Evolutionary conservation across 2,888 invertebrate genomes (phyloP), one percentile per base, ranked within the genome.

Genomic region (Slavum lentiscoides): DNA sequence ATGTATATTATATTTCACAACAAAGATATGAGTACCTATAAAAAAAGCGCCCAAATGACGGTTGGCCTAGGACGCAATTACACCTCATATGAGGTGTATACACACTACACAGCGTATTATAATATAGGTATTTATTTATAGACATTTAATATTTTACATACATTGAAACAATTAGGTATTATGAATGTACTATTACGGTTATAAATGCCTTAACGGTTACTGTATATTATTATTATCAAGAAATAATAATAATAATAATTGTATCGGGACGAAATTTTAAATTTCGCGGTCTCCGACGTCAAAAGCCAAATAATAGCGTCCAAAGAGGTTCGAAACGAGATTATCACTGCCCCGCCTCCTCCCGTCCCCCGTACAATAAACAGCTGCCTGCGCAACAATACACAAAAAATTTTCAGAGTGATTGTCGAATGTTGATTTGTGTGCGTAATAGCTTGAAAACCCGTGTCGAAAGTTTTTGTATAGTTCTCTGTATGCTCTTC

Each of bases 361-460:
- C 62, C 72, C 64, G 64, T 23, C 21, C 64, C 30, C 4, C 30
- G 55, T 58, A 39, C 23, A 64, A 55, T 64, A 80, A 80, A 80
- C 80, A 80, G 80, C 80, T 80, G 80, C 55, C 53, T 80, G 64
- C 72, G 72, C 72, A 80, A 77, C 80, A 80, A 80, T 80, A 80
- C 80, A 80, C 80, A 80, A 62, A 72, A 80, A 80, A 64, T 58
- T 72, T 80, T 80, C 64, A 15, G 64, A 80, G 80, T 80, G 80
- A 80, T 80, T 80, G 80, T 80, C 80, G 80, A 66, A 80, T 80
- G 80, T 80, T 80, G 80, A 80, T 80, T 80, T 80, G 80, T 80
- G 80, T 80, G 80, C 80, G 80, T 80, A 80, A 80, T 80, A 80
- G 72, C 64, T 64, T 43, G 61, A 80, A 80, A 80, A 72, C 80